Conservation (phyloP, 1,140 invertebrate species). For the Cataglyphis hispanica region DNA sequence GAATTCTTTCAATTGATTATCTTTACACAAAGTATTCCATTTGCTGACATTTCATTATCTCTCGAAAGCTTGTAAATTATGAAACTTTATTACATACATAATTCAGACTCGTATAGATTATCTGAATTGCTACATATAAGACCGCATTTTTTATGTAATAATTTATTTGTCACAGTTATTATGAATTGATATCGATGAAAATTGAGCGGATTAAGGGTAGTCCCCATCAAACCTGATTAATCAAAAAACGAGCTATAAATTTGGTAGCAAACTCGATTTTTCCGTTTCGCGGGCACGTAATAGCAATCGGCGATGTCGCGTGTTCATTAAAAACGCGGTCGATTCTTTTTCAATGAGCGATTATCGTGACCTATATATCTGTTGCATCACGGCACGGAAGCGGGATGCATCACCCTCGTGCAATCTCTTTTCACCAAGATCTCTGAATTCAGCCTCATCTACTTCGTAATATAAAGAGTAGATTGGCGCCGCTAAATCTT, state of each 20-base stretch:
- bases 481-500: constrained; percentile 66
- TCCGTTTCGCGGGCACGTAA: constrained; percentile 40
- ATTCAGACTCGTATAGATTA: not conserved
- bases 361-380: constrained; percentile 40
- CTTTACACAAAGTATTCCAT: not conserved
- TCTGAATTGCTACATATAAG: not conserved
- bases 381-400: constrained; percentile 9
- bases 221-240: not conserved
- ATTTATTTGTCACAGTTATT: constrained; percentile 13
- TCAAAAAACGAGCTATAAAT: constrained; percentile 33
- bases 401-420: constrained; percentile 18
- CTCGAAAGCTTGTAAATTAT: constrained; percentile 10
- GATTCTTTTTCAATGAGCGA: constrained; percentile 45
- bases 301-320: constrained; percentile 41
- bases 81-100: not conserved
- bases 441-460: constrained; percentile 50
- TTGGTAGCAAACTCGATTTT: constrained; percentile 51
- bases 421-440: constrained; percentile 39
- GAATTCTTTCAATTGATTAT: not conserved
- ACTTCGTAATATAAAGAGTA: constrained; percentile 60
- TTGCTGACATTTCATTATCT: constrained; percentile 25
- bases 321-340: constrained; percentile 34
- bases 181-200: not conserved
- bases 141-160: not conserved
- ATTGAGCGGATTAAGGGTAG: not conserved